Conservation (phyloP, 2,797 vertebrate species). For the Malacoctenus gilli region DNA sequence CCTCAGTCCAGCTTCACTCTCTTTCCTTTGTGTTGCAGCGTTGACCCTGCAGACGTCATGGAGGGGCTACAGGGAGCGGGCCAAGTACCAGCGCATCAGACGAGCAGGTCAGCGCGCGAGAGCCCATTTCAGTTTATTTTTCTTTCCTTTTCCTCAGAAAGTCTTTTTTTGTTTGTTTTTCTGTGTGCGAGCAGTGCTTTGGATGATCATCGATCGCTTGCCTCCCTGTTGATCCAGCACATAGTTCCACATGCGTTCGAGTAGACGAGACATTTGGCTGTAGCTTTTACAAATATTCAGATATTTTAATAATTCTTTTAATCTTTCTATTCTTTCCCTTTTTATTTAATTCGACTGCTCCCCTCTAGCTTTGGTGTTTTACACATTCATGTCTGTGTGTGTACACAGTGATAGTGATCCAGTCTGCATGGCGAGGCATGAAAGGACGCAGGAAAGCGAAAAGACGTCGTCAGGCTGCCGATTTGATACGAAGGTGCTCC, state of each 20-base stretch:
- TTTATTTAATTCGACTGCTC: conserved; percentile 2
- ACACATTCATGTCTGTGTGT: conserved; percentile 38
- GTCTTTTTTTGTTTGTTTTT: no score
- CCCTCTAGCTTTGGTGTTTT: conserved; percentile 24
- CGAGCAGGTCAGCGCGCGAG: conserved; percentile 83
- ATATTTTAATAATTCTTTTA: no score
- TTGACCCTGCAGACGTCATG: conserved; percentile 91
- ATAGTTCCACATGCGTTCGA: no score
- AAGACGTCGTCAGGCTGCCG: conserved; percentile 87
- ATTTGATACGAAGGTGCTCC: conserved; percentile 87
- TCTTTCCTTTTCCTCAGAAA: no score
- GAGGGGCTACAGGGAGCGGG: conserved; percentile 90
- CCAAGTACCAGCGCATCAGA: conserved; percentile 92
- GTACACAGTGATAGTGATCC: conserved; percentile 87
- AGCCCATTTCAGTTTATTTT: no score
- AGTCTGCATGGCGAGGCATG: conserved; percentile 96
- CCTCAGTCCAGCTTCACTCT: conserved; percentile 3
- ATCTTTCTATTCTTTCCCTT: neutral
- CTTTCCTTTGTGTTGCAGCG: conserved; percentile 77
- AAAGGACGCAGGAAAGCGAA: conserved; percentile 90
- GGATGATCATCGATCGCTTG: no score
- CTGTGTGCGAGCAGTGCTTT: no score
- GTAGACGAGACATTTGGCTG: neutral
- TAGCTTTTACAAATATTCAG: no score
- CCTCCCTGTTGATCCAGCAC: no score